phyloP scores from a whole-genome alignment of 2,888 invertebrate species.

The Amiota minor region DNA sequence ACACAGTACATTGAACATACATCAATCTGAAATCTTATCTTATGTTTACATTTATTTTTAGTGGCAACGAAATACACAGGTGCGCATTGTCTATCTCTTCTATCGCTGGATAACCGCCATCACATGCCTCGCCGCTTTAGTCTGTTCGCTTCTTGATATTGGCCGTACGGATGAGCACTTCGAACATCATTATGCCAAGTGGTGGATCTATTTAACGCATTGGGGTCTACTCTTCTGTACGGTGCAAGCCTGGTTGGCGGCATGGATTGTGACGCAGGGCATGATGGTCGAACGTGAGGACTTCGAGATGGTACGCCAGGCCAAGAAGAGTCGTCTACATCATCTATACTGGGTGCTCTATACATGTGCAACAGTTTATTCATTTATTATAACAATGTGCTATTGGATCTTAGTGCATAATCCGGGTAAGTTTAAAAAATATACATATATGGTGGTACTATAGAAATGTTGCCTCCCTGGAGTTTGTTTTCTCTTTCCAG shows the following conservation, averaged over 20 bases:
- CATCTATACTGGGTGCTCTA: slow-evolving; percentile 73
- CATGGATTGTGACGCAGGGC: slow-evolving; percentile 74
- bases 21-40: neutral
- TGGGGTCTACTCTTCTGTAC: slow-evolving; percentile 73
- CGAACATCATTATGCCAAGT: slow-evolving; percentile 74
- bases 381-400: slow-evolving; percentile 73
- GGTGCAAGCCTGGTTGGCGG: slow-evolving; percentile 73
- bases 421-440: slow-evolving; percentile 75
- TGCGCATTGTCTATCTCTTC: slow-evolving; percentile 73
- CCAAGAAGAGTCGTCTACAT: slow-evolving; percentile 72
- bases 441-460: neutral
- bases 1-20: neutral
- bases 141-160: slow-evolving; percentile 73
- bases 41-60: slow-evolving; percentile 40
- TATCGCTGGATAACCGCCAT: slow-evolving; percentile 74
- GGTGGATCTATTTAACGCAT: slow-evolving; percentile 74
- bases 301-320: slow-evolving; percentile 73
- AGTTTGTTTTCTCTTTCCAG: neutral
- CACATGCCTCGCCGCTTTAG: slow-evolving; percentile 73
- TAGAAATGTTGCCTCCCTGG: neutral
- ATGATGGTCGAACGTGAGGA: slow-evolving; percentile 75
- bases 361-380: slow-evolving; percentile 73
- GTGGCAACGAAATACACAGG: slow-evolving; percentile 74
- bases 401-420: slow-evolving; percentile 79
- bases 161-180: slow-evolving; percentile 73